A percentile compares a stretch with the other conserved stretches of the same genome.
These are phyloP conservation scores for Nasonovia ribisnigri DNA, from an alignment of 2,888 invertebrate genomes.

Conservation along the genomic window DNA sequence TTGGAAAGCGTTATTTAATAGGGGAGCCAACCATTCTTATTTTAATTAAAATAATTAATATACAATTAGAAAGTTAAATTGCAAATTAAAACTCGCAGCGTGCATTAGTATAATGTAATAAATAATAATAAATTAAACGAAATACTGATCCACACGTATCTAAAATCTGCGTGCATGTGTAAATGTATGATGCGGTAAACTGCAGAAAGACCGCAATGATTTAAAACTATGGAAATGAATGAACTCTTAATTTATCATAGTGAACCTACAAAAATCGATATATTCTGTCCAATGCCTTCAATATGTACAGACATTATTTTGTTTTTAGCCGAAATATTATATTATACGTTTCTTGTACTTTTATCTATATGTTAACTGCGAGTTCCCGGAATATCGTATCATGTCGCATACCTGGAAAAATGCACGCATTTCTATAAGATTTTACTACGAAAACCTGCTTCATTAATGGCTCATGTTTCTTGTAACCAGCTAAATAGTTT, in stretches of 20 bases:
- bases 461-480: background rate
- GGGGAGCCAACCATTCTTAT: background rate
- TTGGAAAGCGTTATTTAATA: slow-evolving; percentile 29
- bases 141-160: background rate
- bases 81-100: slow-evolving; percentile 20
- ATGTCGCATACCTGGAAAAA: background rate
- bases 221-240: background rate
- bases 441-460: background rate
- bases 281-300: background rate
- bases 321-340: background rate
- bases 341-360: background rate
- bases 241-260: background rate
- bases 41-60: slow-evolving; percentile 53
- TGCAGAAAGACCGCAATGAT: background rate
- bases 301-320: background rate
- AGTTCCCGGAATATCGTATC: background rate
- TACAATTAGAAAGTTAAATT: slow-evolving; percentile 54
- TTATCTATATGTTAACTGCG: background rate
- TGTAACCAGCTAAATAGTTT: slow-evolving; percentile 14
- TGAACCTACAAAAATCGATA: background rate
- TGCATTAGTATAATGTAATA: slow-evolving; percentile 6
- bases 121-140: slow-evolving; percentile 17
- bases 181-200: background rate
- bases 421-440: background rate
- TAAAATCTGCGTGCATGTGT: background rate